These are phyloP conservation scores for Trachythela sp. DNA, from an alignment of 64 coral and sea anemone species.

Conservation along the genomic window DNA sequence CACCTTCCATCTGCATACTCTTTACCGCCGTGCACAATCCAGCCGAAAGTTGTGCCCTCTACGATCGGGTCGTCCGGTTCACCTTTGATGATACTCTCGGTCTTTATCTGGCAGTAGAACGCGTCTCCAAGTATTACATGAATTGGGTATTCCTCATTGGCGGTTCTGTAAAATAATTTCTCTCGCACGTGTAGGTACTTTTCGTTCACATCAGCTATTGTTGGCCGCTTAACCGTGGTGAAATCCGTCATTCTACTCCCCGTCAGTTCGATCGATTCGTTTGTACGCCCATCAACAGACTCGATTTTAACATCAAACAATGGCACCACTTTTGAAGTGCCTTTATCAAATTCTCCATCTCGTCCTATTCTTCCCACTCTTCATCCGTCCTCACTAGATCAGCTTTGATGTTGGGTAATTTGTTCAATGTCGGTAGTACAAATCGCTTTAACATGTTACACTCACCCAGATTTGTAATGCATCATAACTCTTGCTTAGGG, in stretches of 20 bases:
- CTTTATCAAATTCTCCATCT: not conserved
- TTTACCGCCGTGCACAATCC: slow-evolving; percentile 40
- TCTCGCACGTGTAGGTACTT: slow-evolving; percentile 40
- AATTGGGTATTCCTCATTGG: slow-evolving; percentile 40
- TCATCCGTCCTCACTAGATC: too few relatives aligned
- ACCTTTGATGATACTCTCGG: slow-evolving; percentile 50
- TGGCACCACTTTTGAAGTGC: slow-evolving; percentile 18
- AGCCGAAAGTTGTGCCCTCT: slow-evolving; percentile 52
- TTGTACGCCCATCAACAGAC: not conserved
- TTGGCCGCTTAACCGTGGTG: not conserved
- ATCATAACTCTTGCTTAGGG: slow-evolving; percentile 5
- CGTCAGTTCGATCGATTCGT: not conserved
- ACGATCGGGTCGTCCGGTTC: slow-evolving; percentile 39
- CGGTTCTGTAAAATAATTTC: slow-evolving; percentile 39
- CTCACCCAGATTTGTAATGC: not conserved
- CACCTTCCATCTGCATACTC: slow-evolving; percentile 25
- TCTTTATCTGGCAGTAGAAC: slow-evolving; percentile 44
- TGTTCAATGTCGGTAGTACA: not conserved
- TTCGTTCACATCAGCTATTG: slow-evolving; percentile 38
- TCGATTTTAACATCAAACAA: slow-evolving; percentile 43
- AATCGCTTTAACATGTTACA: not conserved
- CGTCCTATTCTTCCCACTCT: too few relatives aligned
- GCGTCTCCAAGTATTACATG: slow-evolving; percentile 38
- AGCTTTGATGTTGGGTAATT: not conserved
- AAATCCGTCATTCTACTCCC: not conserved